phyloP scores from a whole-genome alignment of 2,797 vertebrate genomes.

The Sebastes glaucus region DNA sequence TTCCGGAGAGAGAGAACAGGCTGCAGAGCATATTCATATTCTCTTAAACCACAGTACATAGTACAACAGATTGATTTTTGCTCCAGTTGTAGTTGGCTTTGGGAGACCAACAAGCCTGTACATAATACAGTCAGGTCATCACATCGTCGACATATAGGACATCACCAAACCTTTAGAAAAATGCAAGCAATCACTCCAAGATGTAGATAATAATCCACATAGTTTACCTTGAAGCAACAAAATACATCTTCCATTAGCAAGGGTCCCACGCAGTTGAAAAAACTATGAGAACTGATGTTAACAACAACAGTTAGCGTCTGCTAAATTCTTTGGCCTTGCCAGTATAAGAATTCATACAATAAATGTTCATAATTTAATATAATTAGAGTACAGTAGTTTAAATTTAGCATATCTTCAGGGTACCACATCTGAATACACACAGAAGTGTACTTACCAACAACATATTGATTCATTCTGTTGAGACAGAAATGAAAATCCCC shows the following conservation, averaged over 20 bases:
- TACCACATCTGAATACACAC: neutral
- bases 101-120: neutral
- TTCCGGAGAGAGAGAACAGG: constrained; percentile 3
- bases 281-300: neutral
- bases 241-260: neutral
- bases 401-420: neutral
- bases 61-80: neutral
- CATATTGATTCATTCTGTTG: neutral
- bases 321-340: neutral
- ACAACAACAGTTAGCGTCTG: neutral
- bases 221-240: neutral
- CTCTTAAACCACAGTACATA: neutral
- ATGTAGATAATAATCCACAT: neutral
- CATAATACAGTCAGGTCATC: neutral
- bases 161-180: neutral
- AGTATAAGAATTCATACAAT: neutral
- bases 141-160: neutral
- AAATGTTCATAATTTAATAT: neutral
- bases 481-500: neutral
- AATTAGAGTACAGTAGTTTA: neutral
- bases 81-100: too few species aligned
- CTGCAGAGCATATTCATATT: neutral
- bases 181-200: neutral
- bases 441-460: neutral
- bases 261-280: neutral